A percentile compares a stretch with the other conserved stretches of the same genome.
These are phyloP conservation scores for Ceraclea dissimilis DNA, from an alignment of 2,888 invertebrate genomes.

Conservation along the genomic window DNA sequence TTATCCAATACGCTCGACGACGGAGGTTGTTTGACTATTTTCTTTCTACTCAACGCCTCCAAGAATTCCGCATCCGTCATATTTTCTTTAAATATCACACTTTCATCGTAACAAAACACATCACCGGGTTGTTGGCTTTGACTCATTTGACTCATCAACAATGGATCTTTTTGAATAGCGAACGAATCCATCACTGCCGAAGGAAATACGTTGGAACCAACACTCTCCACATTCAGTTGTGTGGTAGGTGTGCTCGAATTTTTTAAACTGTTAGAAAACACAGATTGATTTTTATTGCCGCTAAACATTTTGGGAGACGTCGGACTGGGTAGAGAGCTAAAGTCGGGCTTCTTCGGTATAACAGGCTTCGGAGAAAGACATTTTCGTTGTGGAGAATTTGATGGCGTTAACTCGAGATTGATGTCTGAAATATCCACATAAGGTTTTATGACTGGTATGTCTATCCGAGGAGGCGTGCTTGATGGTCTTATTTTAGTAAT, in stretches of 20 bases:
- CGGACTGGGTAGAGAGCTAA: neutral
- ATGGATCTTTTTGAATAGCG: neutral
- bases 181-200: neutral
- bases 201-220: neutral
- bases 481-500: neutral
- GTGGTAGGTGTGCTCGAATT: neutral
- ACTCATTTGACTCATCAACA: neutral
- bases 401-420: neutral
- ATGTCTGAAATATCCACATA: neutral
- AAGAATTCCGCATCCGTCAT: neutral
- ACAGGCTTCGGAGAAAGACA: conserved; percentile 1
- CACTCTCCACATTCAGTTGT: neutral
- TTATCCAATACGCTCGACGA: neutral
- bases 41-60: neutral
- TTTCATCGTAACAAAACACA: no score
- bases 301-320: neutral
- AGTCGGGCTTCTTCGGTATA: conserved; percentile 4
- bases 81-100: neutral
- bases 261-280: neutral
- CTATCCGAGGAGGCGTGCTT: neutral
- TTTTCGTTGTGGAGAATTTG: neutral
- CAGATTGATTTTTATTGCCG: neutral
- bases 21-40: conserved; percentile 5
- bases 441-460: neutral
- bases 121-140: neutral